Evolutionary conservation across 1,140 invertebrate genomes (phyloP).

Genomic region (Rhopalosiphum maidis): DNA sequence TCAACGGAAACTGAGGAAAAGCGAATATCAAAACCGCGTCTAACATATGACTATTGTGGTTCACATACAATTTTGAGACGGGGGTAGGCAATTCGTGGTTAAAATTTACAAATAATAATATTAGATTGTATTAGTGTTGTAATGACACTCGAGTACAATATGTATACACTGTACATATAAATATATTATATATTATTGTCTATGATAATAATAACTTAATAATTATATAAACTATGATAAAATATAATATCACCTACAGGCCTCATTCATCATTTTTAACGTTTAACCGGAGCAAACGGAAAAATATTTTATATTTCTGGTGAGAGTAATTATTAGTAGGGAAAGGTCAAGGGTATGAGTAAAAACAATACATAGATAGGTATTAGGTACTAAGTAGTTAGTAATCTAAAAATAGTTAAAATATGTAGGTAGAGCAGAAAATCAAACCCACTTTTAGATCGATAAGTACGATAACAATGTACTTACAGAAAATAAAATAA

Average conservation of each 20-base stretch:
- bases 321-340: neutral
- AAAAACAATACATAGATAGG: neutral
- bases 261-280: slow-evolving; percentile 49
- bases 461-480: neutral
- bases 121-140: neutral
- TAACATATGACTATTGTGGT: neutral
- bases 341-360: neutral
- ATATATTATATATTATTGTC: slow-evolving; percentile 7
- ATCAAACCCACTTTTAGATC: neutral
- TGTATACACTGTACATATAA: neutral
- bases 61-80: neutral
- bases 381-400: neutral
- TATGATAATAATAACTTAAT: slow-evolving; percentile 11
- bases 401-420: slow-evolving; percentile 12
- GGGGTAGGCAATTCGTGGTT: neutral
- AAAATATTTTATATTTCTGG: neutral
- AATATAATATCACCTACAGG: neutral
- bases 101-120: neutral
- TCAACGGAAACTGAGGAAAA: no score
- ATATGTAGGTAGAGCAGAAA: neutral
- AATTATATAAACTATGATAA: slow-evolving; percentile 4
- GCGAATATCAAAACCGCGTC: neutral
- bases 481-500: neutral
- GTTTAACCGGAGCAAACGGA: slow-evolving; percentile 4
- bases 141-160: neutral